A percentile compares a stretch with the other conserved stretches of the same genome.
phyloP scores from a whole-genome alignment of 2,113 vertebrate genomes.

The Alethe diademata region DNA sequence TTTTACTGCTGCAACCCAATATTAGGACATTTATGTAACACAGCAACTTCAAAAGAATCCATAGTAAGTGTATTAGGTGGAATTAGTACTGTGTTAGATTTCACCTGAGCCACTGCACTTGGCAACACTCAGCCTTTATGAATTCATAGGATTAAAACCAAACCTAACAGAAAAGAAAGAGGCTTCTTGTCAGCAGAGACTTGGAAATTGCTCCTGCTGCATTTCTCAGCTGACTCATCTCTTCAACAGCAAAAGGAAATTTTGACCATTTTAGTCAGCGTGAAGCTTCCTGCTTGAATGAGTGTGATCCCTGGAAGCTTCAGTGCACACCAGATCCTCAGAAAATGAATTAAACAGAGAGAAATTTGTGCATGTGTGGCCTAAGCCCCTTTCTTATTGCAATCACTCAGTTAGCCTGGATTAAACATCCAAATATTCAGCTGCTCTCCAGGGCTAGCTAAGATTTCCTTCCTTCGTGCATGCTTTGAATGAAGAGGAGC shows the following conservation, averaged over 20 bases:
- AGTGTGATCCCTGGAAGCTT: background rate
- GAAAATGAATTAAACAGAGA: background rate
- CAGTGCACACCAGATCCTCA: background rate
- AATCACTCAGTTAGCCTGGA: background rate
- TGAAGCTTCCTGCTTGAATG: background rate
- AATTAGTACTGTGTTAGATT: conserved; percentile 53
- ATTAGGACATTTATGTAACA: conserved; percentile 39
- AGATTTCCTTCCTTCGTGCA: conserved; percentile 36
- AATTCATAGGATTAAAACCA: background rate
- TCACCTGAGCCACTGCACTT: conserved; percentile 11
- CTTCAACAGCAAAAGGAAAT: background rate
- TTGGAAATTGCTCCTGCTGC: background rate
- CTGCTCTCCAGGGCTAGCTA: conserved; percentile 50
- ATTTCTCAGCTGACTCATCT: background rate
- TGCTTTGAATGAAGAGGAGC: conserved; percentile 9
- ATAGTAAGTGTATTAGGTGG: conserved; percentile 30
- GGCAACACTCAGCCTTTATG: background rate
- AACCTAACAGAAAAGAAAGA: conserved; percentile 56
- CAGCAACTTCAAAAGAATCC: background rate
- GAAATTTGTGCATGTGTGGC: background rate
- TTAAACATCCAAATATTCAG: background rate
- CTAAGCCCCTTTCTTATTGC: conserved; percentile 31
- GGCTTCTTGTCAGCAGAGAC: conserved; percentile 28
- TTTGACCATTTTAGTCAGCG: background rate
- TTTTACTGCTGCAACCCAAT: conserved; percentile 25